These are phyloP conservation scores for Chlamydotis undulata DNA, from an alignment of 2,113 vertebrate genomes.

Conservation along the genomic window DNA sequence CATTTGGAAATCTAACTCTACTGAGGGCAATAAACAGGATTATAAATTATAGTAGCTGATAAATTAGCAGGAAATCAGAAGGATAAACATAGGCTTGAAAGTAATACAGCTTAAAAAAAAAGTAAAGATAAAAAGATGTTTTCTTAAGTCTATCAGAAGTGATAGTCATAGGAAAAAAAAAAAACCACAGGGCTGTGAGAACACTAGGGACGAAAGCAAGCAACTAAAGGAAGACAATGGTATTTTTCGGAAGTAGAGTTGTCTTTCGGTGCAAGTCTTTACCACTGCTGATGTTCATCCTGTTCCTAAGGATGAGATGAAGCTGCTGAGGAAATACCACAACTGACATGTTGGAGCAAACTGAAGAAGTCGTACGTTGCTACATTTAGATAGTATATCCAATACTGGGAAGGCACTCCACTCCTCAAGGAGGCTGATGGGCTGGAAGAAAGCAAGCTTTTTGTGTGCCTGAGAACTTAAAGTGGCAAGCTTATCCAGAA, in stretches of 20 bases:
- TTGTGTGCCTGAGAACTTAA: not conserved
- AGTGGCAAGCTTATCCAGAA: not conserved
- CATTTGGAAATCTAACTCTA: slow-evolving; percentile 51
- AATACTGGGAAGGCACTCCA: not conserved
- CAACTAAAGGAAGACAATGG: not conserved
- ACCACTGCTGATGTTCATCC: not conserved
- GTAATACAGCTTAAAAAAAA: not conserved
- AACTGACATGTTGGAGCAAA: not conserved
- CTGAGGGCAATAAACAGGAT: slow-evolving; percentile 55
- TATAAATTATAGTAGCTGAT: slow-evolving; percentile 58
- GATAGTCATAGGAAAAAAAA: not conserved
- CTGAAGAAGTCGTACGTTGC: not conserved
- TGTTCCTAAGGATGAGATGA: not conserved
- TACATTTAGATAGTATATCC: not conserved
- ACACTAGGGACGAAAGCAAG: not conserved
- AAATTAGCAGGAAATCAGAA: slow-evolving; percentile 60
- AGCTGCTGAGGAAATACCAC: not conserved
- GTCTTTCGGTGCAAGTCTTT: not conserved
- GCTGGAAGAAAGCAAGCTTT: not conserved
- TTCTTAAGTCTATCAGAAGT: not conserved
- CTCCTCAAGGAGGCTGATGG: not conserved
- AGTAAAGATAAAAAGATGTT: not conserved
- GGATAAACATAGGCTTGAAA: slow-evolving; percentile 37
- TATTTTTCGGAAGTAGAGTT: not conserved
- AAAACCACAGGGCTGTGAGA: not conserved